Evolutionary conservation across 2,888 invertebrate species (phyloP), one percentile per base, ranked within the genome.

Genomic region (Podotricha telesiphe): DNA sequence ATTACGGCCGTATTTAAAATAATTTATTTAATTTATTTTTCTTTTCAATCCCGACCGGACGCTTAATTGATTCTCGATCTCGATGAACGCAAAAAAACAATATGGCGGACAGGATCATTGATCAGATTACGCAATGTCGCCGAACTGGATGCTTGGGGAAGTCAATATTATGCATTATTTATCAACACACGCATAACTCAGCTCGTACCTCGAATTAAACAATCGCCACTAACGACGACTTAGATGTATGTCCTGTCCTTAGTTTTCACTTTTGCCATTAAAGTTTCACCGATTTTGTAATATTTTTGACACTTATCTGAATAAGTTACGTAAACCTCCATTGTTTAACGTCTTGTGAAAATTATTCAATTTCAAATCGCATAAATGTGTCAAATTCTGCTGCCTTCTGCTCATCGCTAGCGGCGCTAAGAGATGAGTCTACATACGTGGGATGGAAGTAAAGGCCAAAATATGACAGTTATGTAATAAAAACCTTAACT

Each of bases 71-170:
- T 87, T 89, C 86, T 80, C 79, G 82, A 81, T 86, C 81, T 77
- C 78, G 82, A 71, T 65, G 42, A 15, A 67, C 37, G 61, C 59
- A 68, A 75, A 86, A 88, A 87, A 85, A 70, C 77, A 87, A 83
- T 75, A 84, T 82, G 85, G 83, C 82, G 69, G 81, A 78, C 86
- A 81, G 86, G 86, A 89, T 87, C 89, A 90, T 87, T 91, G 91
- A 89, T 89, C 87, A 87, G 87, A 91, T 91, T 90, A 88, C 88
- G 86, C 88, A 88, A 91, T 89, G 89, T 83, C 84, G 86, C 89
- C 85, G 82, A 87, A 91, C 92, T 88, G 91, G 90, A 87, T 88
- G 81, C 80, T 79, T 76, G 78, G 81, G 84, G 84, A 86, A 85
- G 85, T 84, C 82, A 82, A 82, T 83, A 82, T 78, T 81, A 86